Conservation (phyloP, 2,888 invertebrate genomes). For the Acleris laterana region DNA sequence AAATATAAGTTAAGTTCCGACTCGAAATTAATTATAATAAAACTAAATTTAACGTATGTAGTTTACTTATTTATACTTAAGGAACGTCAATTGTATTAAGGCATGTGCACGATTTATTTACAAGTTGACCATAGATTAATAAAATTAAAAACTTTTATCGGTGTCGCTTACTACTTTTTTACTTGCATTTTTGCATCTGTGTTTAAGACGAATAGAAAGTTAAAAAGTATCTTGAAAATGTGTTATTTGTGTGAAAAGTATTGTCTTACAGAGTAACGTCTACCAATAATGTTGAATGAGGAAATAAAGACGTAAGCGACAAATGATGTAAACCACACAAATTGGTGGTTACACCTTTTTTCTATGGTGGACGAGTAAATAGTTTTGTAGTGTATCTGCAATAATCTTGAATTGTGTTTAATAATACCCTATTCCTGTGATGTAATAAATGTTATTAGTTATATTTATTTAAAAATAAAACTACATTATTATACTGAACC, state of each 20-base stretch:
- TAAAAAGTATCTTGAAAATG: no score
- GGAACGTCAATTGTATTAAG: conserved; percentile 73
- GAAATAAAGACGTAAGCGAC: conserved; percentile 6
- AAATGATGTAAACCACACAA: conserved; percentile 10
- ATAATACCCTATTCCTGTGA: conserved; percentile 84
- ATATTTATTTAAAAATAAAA: conserved; percentile 84
- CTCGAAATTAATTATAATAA: conserved; percentile 31
- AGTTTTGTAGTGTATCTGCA: conserved; percentile 61
- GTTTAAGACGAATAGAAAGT: neutral
- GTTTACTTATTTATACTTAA: conserved; percentile 72
- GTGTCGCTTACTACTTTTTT: neutral
- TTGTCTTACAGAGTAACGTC: no score
- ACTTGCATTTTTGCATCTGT: neutral
- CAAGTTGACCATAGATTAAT: conserved; percentile 48
- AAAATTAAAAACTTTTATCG: conserved; percentile 30
- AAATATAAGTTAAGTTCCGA: conserved; percentile 44
- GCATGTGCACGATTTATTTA: conserved; percentile 53
- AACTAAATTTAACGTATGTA: conserved; percentile 47
- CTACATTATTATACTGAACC: conserved; percentile 77
- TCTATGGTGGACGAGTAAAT: conserved; percentile 51
- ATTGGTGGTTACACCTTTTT: conserved; percentile 34
- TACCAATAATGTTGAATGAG: neutral
- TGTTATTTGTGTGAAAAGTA: no score
- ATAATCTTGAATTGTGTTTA: conserved; percentile 73
- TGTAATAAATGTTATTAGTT: conserved; percentile 85